Percentiles rank a stretch among this genome's conserved stretches.
Evolutionary conservation across 2,888 invertebrate genomes (phyloP).

Genomic region (Sabellastarte sp.): DNA sequence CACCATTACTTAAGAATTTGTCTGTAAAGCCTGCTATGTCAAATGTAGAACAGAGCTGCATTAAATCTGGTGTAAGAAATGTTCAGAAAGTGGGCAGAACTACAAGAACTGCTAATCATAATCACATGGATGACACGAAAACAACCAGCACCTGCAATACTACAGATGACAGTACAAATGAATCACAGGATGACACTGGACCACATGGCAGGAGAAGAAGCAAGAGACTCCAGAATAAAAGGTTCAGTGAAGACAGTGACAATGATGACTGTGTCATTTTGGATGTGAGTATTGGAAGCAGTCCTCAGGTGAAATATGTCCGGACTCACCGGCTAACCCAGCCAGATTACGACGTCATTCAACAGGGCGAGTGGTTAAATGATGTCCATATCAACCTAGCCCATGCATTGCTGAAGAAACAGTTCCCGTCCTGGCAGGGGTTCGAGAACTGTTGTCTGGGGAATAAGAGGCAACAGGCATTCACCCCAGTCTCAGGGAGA

Average conservation of each 20-base stretch:
- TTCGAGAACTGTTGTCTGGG: conserved; percentile 2
- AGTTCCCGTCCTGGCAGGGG: not conserved
- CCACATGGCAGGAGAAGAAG: too few species aligned
- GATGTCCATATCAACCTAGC: conserved; percentile 2
- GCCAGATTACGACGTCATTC: not conserved
- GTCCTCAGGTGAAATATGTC: not conserved
- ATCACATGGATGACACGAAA: too few species aligned
- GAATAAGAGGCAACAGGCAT: not conserved
- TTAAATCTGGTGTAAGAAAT: too few species aligned
- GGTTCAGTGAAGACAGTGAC: not conserved
- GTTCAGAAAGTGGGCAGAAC: too few species aligned
- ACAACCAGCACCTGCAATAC: too few species aligned
- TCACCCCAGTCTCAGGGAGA: not conserved
- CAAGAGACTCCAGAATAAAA: not conserved
- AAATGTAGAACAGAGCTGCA: too few species aligned
- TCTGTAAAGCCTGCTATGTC: too few species aligned
- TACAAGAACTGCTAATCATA: too few species aligned
- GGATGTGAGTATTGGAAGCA: not conserved
- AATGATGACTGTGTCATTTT: conserved; percentile 2
- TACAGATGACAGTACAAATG: too few species aligned
- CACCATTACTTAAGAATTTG: too few species aligned
- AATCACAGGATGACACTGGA: too few species aligned
- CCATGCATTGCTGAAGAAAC: conserved; percentile 1
- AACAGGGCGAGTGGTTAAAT: not conserved
- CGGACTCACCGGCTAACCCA: not conserved